These are phyloP conservation scores for Neopelma chrysocephalum DNA, from an alignment of 2,797 vertebrate species.

Conservation along the genomic window DNA sequence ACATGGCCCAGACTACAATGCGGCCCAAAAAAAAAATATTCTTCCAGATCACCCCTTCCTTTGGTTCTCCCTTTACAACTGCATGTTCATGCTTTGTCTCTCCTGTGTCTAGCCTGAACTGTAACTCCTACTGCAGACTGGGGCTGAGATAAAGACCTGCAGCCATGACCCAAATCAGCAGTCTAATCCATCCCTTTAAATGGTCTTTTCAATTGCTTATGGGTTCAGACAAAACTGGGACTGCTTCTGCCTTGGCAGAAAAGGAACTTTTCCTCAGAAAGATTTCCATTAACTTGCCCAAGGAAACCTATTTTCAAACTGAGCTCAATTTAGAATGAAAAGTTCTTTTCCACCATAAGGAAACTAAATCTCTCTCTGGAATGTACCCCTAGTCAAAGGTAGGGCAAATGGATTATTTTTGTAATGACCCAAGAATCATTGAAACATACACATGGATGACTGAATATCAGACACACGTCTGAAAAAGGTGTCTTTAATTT, in stretches of 20 bases:
- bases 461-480: not conserved
- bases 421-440: not conserved
- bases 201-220: not conserved
- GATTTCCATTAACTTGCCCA: constrained; percentile 16
- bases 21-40: not conserved
- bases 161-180: not conserved
- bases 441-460: not conserved
- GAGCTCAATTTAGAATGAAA: not conserved
- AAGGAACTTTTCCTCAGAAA: not conserved
- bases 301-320: not conserved
- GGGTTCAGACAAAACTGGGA: not conserved
- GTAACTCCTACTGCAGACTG: not conserved
- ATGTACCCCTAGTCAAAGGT: not conserved
- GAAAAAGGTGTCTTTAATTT: not conserved
- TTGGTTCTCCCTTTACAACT: not conserved
- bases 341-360: not conserved
- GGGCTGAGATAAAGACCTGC: not conserved
- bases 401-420: not conserved
- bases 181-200: not conserved
- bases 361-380: constrained; percentile 10
- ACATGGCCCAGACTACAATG: rapidly evolving
- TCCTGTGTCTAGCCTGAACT: not conserved
- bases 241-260: not conserved
- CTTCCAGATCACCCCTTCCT: not conserved
- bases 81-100: not conserved